Evolutionary conservation across 2,797 vertebrate genomes (phyloP).

Genomic region (Siniperca obscura): DNA sequence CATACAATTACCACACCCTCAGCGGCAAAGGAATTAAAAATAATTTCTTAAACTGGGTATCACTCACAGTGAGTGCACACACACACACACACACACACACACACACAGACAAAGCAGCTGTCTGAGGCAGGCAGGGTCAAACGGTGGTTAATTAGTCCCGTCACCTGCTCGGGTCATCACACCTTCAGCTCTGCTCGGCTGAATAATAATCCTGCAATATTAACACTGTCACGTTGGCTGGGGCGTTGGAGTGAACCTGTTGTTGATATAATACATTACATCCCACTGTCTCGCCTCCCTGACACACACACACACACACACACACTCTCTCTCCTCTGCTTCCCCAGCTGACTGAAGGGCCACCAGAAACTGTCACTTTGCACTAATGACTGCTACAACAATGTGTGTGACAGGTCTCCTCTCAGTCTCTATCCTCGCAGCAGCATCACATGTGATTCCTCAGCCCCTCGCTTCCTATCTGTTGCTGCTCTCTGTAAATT

Average conservation of each 20-base stretch:
- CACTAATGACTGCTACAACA: conserved; percentile 77
- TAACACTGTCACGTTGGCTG: conserved; percentile 73
- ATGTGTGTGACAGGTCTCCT: conserved; percentile 75
- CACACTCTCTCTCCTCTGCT: conserved; percentile 45
- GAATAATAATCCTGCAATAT: conserved; percentile 81
- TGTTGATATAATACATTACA: conserved; percentile 78
- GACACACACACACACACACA: conserved; percentile 59
- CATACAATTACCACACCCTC: conserved; percentile 66
- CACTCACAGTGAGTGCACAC: conserved; percentile 29
- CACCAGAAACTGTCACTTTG: conserved; percentile 79
- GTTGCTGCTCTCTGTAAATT: conserved; percentile 71
- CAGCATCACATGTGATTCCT: conserved; percentile 62
- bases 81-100: conserved; percentile 44
- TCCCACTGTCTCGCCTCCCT: conserved; percentile 64
- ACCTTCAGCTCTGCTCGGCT: conserved; percentile 76
- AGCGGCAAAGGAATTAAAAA: conserved; percentile 55
- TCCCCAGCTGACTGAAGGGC: conserved; percentile 63
- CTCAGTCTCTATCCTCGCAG: conserved; percentile 63
- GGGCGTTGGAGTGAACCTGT: conserved; percentile 75
- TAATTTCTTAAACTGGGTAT: conserved; percentile 48
- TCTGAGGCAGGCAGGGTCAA: conserved; percentile 81
- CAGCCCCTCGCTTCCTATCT: conserved; percentile 57
- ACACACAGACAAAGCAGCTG: conserved; percentile 70
- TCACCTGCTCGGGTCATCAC: conserved; percentile 82
- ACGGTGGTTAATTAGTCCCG: conserved; percentile 83